These are phyloP conservation scores for Lycorma delicatula DNA, from an alignment of 1,140 invertebrate genomes.

Conservation along the genomic window DNA sequence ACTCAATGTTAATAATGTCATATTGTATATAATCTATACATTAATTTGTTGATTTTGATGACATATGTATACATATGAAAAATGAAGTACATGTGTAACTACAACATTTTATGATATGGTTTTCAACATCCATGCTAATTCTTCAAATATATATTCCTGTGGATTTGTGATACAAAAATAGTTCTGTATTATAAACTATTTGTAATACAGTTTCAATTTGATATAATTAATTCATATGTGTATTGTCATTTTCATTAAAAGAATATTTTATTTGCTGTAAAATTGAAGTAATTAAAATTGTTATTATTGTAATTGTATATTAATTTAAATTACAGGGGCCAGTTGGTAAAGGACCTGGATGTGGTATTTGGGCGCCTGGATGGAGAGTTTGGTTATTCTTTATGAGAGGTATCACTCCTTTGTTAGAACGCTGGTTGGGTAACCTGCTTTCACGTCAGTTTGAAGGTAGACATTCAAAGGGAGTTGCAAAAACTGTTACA, in stretches of 20 bases:
- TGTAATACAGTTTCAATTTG: no score
- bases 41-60: no score
- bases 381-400: conserved; percentile 99
- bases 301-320: background rate
- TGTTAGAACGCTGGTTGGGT: conserved; percentile 96
- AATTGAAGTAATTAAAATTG: conserved; percentile 3
- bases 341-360: conserved; percentile 97
- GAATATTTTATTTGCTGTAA: background rate
- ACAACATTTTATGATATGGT: no score
- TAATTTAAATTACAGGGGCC: conserved; percentile 58
- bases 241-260: conserved; percentile 10
- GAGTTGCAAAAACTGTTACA: conserved; percentile 98
- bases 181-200: no score
- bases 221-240: no score
- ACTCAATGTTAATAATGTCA: no score
- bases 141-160: no score
- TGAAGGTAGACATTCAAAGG: conserved; percentile 97
- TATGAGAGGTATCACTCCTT: conserved; percentile 96
- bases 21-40: no score
- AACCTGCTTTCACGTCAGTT: conserved; percentile 97
- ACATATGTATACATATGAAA: no score
- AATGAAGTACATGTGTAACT: no score
- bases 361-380: conserved; percentile 98
- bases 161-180: no score
- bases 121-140: no score